Conservation (phyloP, 1,140 invertebrate species). For the Philaenus spumarius region DNA sequence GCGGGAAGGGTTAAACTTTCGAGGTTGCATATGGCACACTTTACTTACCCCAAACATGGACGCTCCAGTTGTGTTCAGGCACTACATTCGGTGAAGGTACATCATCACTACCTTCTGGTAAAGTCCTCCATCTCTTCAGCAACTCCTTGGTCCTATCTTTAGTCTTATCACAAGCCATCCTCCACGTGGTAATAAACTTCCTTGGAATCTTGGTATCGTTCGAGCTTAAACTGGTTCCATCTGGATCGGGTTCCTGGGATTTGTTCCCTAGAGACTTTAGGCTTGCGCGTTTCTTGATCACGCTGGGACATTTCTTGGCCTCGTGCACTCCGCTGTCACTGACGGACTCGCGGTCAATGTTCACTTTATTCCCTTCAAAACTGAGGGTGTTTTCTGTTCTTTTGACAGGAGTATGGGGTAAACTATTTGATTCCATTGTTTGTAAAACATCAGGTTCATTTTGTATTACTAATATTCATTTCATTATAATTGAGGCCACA, state of each 20-base stretch:
- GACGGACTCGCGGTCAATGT: slow-evolving; percentile 2
- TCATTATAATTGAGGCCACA: no score
- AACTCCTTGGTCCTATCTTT: slow-evolving; percentile 60
- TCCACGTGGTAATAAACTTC: slow-evolving; percentile 62
- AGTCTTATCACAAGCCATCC: slow-evolving; percentile 59
- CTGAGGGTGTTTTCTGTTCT: no score
- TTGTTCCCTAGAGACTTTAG: neutral
- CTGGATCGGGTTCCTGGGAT: neutral
- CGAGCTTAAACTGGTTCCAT: neutral
- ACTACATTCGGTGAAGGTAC: slow-evolving; percentile 17
- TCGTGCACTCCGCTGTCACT: slow-evolving; percentile 1
- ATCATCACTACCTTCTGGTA: slow-evolving; percentile 46
- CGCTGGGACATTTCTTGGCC: neutral
- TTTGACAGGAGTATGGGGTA: no score
- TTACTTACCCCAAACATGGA: slow-evolving; percentile 61
- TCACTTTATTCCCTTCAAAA: neutral
- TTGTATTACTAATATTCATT: no score
- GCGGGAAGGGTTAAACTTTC: no score
- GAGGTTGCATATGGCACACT: no score
- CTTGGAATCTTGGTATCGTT: slow-evolving; percentile 47
- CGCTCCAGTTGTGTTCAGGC: slow-evolving; percentile 51
- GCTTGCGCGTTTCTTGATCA: neutral
- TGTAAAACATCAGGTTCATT: no score
- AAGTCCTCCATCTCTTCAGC: slow-evolving; percentile 56
- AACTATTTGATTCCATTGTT: no score